These are phyloP conservation scores for Holothuria glaberrima DNA, from an alignment of 35 echinoderm and acorn worm genomes.

Conservation along the genomic window DNA sequence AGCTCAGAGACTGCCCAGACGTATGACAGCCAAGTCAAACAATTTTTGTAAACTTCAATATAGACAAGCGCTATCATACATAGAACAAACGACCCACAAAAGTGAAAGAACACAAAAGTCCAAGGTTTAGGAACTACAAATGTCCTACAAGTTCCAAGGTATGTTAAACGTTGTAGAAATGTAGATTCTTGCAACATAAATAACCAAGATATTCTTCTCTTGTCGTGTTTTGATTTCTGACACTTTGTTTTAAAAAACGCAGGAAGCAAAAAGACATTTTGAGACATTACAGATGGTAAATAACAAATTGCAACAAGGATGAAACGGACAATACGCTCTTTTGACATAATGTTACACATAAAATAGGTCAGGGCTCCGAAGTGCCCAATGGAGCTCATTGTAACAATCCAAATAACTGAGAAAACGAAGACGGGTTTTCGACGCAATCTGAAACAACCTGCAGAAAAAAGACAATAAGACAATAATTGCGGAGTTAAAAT, in stretches of 20 bases:
- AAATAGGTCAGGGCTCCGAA: not conserved
- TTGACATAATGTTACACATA: not conserved
- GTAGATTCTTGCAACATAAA: no score
- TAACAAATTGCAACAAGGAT: no score
- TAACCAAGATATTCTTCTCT: not conserved
- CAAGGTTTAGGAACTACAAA: not conserved
- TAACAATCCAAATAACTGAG: no score
- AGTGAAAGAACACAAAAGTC: not conserved
- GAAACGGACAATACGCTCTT: no score
- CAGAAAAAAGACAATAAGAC: no score
- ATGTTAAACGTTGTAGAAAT: no score
- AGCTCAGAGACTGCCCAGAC: not conserved
- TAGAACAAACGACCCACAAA: not conserved
- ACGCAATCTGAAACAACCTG: no score
- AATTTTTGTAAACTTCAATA: not conserved
- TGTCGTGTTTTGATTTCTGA: not conserved
- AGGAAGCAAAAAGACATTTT: not conserved
- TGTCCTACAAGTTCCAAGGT: not conserved
- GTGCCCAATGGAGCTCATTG: not conserved
- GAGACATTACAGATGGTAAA: no score
- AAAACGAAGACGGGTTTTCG: no score
- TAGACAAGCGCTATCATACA: not conserved
- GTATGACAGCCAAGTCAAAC: not conserved
- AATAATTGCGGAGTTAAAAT: no score
- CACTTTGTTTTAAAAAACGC: not conserved